Base-by-base conservation (phyloP, 2,888 invertebrate genomes). In the Onthophagus sagittarius region DNA sequence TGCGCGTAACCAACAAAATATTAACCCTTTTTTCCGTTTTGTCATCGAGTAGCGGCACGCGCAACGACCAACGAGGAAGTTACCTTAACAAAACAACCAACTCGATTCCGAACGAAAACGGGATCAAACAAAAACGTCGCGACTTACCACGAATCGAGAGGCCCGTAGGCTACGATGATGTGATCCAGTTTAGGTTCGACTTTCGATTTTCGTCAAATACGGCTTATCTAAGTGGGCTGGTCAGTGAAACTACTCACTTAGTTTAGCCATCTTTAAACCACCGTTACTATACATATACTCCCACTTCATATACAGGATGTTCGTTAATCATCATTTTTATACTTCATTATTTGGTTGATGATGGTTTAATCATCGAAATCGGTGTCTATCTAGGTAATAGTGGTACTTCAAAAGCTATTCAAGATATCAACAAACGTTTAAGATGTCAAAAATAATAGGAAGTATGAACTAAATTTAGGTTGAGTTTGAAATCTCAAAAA, bases 151-250 rank as follows among this genome's bases (percentile, higher is more conserved):
- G 39, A 53, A 7, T 7, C 39, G 39, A 53, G 67, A 15, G 15
- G 67, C 73, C 77, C 76, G 13, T 32, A 15, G 72, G 77, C 73
- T 72, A 75, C 62, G 63, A 72, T 75, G 79, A 78, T 80, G 77
- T 80, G 80, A 79, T 81, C 81, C 76, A 80, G 79, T 80, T 80
- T 79, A 78, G 76, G 79, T 76, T 14, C 23, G 78, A 80, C 81
- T 81, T 81, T 81, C 81, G 79, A 79, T 81, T 81, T 80, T 79
- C 80, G 78, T 79, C 81, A 79, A 81, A 81, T 81, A 81, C 75
- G 79, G 80, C 79, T 79, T 79, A 80, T 80, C 79, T 79, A 79
- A 78, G 77, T 77, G 78, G 81, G 78, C 79, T 78, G 77, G 78
- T 32, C 78, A 72, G 80, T 79, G 79, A 81, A 80, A 81, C 79